These are phyloP conservation scores for Mesocentrotus franciscanus DNA, from an alignment of 53 echinoderm and acorn worm species.

Conservation along the genomic window DNA sequence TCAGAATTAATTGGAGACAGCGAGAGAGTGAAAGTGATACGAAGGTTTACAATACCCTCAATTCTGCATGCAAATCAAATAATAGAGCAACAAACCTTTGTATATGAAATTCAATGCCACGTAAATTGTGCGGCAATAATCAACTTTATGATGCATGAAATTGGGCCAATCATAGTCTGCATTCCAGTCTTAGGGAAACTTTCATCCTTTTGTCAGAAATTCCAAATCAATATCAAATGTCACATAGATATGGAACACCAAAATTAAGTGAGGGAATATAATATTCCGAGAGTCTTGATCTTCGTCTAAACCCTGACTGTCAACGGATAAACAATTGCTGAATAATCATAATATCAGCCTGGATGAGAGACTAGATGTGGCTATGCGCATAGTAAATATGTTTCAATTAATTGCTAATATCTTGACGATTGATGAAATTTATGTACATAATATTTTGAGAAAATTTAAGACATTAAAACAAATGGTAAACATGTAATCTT, in stretches of 20 bases:
- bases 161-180: conserved; percentile 13
- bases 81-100: neutral
- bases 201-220: neutral
- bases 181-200: neutral
- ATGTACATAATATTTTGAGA: neutral
- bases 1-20: neutral
- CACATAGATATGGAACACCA: neutral
- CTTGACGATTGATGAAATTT: neutral
- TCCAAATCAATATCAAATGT: neutral
- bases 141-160: conserved; percentile 41
- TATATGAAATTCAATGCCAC: conserved; percentile 40
- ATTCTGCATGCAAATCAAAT: neutral
- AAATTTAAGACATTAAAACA: neutral
- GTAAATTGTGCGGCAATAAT: conserved; percentile 39
- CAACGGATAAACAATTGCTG: neutral
- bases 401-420: neutral
- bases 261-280: neutral
- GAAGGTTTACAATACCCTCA: neutral
- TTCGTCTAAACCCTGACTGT: neutral
- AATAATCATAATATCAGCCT: neutral
- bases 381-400: neutral
- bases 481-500: neutral
- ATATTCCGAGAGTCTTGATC: neutral
- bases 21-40: neutral
- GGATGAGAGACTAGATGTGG: neutral